phyloP scores from a whole-genome alignment of 2,888 invertebrate species.

The Adelphocoris suturalis region DNA sequence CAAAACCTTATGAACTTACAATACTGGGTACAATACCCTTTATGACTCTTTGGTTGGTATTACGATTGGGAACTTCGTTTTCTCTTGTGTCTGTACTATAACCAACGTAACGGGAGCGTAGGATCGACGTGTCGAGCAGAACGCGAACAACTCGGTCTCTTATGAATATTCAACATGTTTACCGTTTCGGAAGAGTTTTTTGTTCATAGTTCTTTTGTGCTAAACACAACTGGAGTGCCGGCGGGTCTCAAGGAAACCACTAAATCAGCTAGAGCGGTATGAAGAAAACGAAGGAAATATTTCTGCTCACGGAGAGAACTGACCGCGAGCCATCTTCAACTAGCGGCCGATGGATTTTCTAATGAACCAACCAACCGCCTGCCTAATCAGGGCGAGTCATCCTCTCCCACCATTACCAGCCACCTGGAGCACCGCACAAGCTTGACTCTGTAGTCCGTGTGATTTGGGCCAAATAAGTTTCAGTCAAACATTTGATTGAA shows the following conservation, averaged over 20 bases:
- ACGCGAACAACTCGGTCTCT: constrained; percentile 12
- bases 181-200: constrained; percentile 1
- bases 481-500: no score
- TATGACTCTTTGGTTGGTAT: no score
- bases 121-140: no score
- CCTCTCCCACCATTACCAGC: no score
- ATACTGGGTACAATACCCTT: no score
- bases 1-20: no score
- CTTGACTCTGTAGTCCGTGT: no score
- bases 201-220: not conserved
- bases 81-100: no score
- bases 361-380: not conserved
- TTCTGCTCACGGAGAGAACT: not conserved
- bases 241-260: not conserved
- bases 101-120: no score
- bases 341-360: not conserved
- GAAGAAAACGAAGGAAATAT: constrained; percentile 4
- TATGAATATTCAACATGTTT: constrained; percentile 62
- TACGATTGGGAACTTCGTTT: no score
- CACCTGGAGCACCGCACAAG: no score
- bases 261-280: not conserved
- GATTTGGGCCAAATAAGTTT: no score
- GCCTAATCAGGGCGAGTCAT: not conserved
- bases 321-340: not conserved
- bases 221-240: not conserved